phyloP scores from a whole-genome alignment of 2,888 invertebrate genomes.

The Xylocampa areola region DNA sequence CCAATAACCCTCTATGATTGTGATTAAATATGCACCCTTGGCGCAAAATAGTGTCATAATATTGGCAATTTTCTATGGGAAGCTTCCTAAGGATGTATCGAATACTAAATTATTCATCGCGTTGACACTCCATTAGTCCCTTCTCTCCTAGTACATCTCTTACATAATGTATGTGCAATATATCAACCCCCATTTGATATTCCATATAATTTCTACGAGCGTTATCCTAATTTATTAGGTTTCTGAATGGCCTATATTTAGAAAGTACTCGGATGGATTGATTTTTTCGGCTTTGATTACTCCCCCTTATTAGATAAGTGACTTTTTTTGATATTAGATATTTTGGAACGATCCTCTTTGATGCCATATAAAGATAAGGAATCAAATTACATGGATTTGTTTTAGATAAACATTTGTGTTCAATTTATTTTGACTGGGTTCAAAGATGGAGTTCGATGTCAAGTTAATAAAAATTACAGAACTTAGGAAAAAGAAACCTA shows the following conservation, averaged over 20 bases:
- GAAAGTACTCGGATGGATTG: conserved; percentile 20
- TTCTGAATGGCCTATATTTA: conserved; percentile 22
- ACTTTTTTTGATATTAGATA: conserved; percentile 15
- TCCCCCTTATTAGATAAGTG: conserved; percentile 8
- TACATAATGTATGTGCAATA: conserved; percentile 37
- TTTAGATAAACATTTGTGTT: conserved; percentile 25
- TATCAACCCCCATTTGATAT: conserved; percentile 28
- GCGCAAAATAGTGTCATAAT: neutral
- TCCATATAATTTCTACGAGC: conserved; percentile 27
- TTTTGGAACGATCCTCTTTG: conserved; percentile 22
- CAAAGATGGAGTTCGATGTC: neutral
- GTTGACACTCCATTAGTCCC: conserved; percentile 30
- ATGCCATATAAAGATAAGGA: conserved; percentile 38
- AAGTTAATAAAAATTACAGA: neutral
- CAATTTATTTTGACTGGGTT: conserved; percentile 23
- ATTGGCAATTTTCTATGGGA: neutral
- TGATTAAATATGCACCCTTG: neutral
- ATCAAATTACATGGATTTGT: conserved; percentile 36
- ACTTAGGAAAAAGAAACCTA: no score
- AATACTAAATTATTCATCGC: conserved; percentile 34
- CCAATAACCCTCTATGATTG: no score
- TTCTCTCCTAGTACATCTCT: conserved; percentile 13
- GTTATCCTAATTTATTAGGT: conserved; percentile 27
- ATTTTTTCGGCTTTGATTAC: conserved; percentile 18
- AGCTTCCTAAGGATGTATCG: conserved; percentile 12